Conservation (phyloP, 2,888 invertebrate genomes). For the Octonoba sinensis region DNA sequence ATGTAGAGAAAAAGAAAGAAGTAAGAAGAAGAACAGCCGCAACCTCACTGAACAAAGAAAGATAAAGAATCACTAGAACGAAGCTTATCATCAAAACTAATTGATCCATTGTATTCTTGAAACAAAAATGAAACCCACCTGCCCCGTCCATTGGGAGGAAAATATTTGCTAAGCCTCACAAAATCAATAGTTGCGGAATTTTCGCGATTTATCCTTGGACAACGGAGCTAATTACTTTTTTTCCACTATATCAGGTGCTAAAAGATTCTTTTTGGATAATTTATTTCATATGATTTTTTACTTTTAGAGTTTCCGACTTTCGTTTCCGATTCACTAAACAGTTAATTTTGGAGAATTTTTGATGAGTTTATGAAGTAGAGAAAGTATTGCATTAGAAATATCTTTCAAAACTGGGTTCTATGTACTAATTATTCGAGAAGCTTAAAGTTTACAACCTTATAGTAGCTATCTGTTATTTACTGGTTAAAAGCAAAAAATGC, state of each 20-base stretch:
- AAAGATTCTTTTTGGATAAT: slow-evolving; percentile 3
- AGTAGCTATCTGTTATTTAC: too few relatives aligned
- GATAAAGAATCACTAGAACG: slow-evolving; percentile 29
- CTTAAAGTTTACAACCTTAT: too few relatives aligned
- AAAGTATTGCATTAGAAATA: too few relatives aligned
- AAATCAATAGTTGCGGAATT: slow-evolving; percentile 25
- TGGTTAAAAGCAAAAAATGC: too few relatives aligned
- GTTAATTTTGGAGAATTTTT: too few relatives aligned
- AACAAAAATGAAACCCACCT: slow-evolving; percentile 20
- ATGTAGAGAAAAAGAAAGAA: too few relatives aligned
- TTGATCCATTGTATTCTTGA: slow-evolving; percentile 15
- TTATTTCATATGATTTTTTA: slow-evolving; percentile 11
- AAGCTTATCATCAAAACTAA: slow-evolving; percentile 34
- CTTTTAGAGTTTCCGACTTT: too few relatives aligned
- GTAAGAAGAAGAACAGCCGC: too few relatives aligned
- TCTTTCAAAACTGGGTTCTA: too few relatives aligned
- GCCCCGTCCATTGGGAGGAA: slow-evolving; percentile 21
- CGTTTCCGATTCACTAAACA: too few relatives aligned
- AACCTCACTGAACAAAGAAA: slow-evolving; percentile 10
- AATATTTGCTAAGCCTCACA: slow-evolving; percentile 19
- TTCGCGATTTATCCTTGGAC: slow-evolving; percentile 15
- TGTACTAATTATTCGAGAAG: too few relatives aligned
- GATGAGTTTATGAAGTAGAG: too few relatives aligned
- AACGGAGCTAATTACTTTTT: slow-evolving; percentile 36
- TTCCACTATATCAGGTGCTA: slow-evolving; percentile 5